Percentiles rank a stretch among this genome's conserved stretches.
Evolutionary conservation across 2,888 invertebrate species (phyloP).

Genomic region (Dicroscelio sp.): DNA sequence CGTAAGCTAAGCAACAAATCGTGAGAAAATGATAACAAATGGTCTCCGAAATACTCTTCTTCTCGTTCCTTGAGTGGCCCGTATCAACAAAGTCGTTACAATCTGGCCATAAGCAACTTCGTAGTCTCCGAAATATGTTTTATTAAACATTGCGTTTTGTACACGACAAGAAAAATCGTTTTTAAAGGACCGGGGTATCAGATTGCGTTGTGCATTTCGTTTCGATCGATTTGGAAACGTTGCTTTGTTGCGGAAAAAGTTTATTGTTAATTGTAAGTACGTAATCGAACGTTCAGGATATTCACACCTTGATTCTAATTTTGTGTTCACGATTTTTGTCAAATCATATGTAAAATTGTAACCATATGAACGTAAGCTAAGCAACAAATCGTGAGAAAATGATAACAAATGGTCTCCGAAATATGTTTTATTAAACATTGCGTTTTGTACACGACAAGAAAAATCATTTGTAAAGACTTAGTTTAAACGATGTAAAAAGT

Average conservation of each 20-base stretch:
- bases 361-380: slow-evolving; percentile 70
- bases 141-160: slow-evolving; percentile 78
- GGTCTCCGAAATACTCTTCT: too few relatives aligned
- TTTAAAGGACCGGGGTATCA: slow-evolving; percentile 47
- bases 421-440: slow-evolving; percentile 80
- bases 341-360: slow-evolving; percentile 74
- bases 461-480: too few relatives aligned
- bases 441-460: too few relatives aligned
- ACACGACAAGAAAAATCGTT: too few relatives aligned
- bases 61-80: too few relatives aligned
- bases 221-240: slow-evolving; percentile 60
- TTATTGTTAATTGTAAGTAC: too few relatives aligned
- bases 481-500: too few relatives aligned
- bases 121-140: slow-evolving; percentile 82
- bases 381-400: slow-evolving; percentile 73
- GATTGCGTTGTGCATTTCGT: slow-evolving; percentile 62
- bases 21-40: slow-evolving; percentile 71
- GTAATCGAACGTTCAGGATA: slow-evolving; percentile 68
- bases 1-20: slow-evolving; percentile 75
- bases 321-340: too few relatives aligned
- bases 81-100: too few relatives aligned
- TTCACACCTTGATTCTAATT: too few relatives aligned
- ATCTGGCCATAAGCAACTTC: too few relatives aligned
- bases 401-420: slow-evolving; percentile 75
- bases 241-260: slow-evolving; percentile 45